Conservation (phyloP, 2,113 vertebrate species). For the Hyperoodon ampullatus region DNA sequence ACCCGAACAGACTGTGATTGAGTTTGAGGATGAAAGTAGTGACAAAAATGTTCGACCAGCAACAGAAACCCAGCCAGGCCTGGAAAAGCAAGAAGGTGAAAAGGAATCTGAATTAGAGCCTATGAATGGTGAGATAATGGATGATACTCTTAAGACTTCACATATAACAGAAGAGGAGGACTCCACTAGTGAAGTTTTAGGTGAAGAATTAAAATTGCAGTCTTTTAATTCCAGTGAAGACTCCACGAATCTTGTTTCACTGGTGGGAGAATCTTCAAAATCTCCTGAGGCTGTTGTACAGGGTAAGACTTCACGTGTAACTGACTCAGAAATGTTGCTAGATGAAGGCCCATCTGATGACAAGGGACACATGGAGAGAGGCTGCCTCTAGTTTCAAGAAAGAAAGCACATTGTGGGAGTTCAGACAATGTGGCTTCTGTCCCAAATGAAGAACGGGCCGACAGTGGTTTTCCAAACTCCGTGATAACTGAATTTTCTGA, state of each 20-base stretch:
- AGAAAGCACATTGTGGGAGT: conserved; percentile 65
- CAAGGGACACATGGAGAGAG: conserved; percentile 73
- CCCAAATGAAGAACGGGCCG: conserved; percentile 79
- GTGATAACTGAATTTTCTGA: conserved; percentile 70
- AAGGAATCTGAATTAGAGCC: conserved; percentile 72
- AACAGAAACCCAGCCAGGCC: conserved; percentile 11
- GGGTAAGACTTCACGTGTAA: conserved; percentile 72
- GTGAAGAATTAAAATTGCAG: conserved; percentile 80
- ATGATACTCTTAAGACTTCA: conserved; percentile 75
- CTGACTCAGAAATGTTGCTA: conserved; percentile 73
- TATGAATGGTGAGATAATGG: conserved; percentile 85
- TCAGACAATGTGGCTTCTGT: conserved; percentile 48
- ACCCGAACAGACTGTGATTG: conserved; percentile 43
- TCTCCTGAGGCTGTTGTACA: background rate
- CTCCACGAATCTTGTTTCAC: background rate
- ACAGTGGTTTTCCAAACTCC: conserved; percentile 79
- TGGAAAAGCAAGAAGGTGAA: conserved; percentile 76
- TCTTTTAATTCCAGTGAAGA: conserved; percentile 81
- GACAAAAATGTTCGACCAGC: conserved; percentile 8
- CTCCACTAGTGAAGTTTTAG: conserved; percentile 73
- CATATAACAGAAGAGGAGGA: conserved; percentile 76
- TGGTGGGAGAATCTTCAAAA: too few species aligned
- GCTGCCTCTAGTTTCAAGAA: conserved; percentile 56
- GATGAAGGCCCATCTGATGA: conserved; percentile 72
- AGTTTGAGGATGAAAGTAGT: conserved; percentile 59